Base-by-base conservation (phyloP, 1,140 invertebrate species). In the Drosophila nasuta region DNA sequence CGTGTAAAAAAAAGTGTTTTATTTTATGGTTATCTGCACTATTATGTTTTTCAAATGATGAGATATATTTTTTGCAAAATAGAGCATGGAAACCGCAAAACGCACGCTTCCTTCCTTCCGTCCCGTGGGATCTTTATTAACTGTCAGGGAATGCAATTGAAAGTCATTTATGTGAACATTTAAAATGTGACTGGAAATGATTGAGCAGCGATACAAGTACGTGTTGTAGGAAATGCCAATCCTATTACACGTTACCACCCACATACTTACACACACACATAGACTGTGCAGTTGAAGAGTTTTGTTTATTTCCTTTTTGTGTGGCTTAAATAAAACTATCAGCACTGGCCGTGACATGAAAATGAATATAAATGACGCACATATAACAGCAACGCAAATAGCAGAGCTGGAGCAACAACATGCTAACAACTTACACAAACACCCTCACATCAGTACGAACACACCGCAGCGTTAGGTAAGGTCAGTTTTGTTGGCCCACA, bases 281-380 rank as follows among this genome's bases (percentile, higher is more conserved):
- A 20, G 20, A 20, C 20, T 20, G 20, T 20, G 20, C 20, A 25
- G 20, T 25, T 25, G 20, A 43, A 66, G 35, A 48, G 38, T 65
- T 63, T 64, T 67, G 57, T 60, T 71, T 59, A 56, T 56, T 46
- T 59, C 30, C 48, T 10, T 62, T 49, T 48, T 48, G 62, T 62
- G 13, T 33, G 35, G 15, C 30, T 76, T 78, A 75, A 85, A 81
- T 81, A 69, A 81, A 64, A 78, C 74, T 79, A 66, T 86, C 59
- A 75, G 66, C 49, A 45, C 41, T 71, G 82, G 33, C 82, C 81
- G 67, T 85, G 77, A 85, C 81, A 81, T 64, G 74, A 13, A 78
- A 78, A 78, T 72, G 62, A 71, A 86, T 86, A 85, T 68, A 81
- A 85, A 78, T 75, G 73, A 69, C 48, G 45, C 75, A 74, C 48